phyloP scores from a whole-genome alignment of 2,888 invertebrate species.

The Dryocosmus kuriphilus region DNA sequence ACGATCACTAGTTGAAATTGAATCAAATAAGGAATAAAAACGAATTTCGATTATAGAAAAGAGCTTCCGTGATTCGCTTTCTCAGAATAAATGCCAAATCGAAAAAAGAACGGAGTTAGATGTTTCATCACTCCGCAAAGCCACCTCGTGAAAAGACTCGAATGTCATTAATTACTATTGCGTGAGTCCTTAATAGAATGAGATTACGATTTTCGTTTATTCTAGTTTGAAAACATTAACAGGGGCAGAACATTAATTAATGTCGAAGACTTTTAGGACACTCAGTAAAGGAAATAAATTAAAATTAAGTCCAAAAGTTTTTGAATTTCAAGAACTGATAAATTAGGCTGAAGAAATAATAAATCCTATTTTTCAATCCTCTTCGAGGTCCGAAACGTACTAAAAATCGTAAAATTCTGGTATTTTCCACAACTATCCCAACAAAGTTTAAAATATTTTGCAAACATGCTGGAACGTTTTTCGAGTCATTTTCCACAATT shows the following conservation, averaged over 20 bases:
- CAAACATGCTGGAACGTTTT: too few relatives aligned
- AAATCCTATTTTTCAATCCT: too few relatives aligned
- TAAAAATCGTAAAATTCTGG: too few relatives aligned
- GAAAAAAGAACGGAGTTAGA: neutral
- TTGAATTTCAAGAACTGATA: too few relatives aligned
- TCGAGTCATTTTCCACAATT: too few relatives aligned
- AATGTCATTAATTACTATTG: neutral
- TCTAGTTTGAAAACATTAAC: neutral
- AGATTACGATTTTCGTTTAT: neutral
- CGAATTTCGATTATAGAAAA: slow-evolving; percentile 38
- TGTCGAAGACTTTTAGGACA: neutral
- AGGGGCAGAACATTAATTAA: neutral
- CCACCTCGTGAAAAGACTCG: neutral
- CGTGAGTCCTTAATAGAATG: neutral
- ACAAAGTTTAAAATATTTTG: too few relatives aligned
- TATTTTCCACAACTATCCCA: too few relatives aligned
- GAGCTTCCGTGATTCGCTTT: slow-evolving; percentile 27
- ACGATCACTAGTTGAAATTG: slow-evolving; percentile 24
- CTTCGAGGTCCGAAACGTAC: too few relatives aligned
- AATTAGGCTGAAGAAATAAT: too few relatives aligned
- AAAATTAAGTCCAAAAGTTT: too few relatives aligned
- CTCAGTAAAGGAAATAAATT: too few relatives aligned
- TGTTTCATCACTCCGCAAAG: neutral
- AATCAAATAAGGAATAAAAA: slow-evolving; percentile 23
- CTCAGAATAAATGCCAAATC: neutral